A percentile compares a stretch with the other conserved stretches of the same genome.
These are phyloP conservation scores for Thymelicus sylvestris DNA, from an alignment of 2,888 invertebrate genomes.

Conservation along the genomic window DNA sequence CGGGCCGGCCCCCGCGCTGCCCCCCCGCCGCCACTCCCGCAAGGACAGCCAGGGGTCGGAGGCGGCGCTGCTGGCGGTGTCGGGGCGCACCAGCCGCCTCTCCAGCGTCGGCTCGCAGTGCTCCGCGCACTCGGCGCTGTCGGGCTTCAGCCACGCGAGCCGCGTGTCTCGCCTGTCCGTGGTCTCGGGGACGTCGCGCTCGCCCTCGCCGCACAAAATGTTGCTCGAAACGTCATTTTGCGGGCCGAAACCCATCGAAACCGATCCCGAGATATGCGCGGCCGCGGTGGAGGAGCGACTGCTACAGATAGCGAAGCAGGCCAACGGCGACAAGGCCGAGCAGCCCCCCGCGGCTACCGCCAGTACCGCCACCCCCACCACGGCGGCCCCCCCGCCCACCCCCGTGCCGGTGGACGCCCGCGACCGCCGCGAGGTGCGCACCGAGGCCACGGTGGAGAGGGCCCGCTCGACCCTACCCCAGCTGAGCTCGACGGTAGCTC, in stretches of 20 bases:
- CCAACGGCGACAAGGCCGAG: slow-evolving; percentile 32
- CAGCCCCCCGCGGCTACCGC: slow-evolving; percentile 17
- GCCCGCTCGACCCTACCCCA: slow-evolving; percentile 43
- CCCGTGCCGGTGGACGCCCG: slow-evolving; percentile 57
- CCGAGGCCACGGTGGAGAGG: slow-evolving; percentile 68
- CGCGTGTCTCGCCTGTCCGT: slow-evolving; percentile 73
- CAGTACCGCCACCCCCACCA: slow-evolving; percentile 30
- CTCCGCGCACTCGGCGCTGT: slow-evolving; percentile 83
- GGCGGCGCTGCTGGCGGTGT: slow-evolving; percentile 89
- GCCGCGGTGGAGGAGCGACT: slow-evolving; percentile 77
- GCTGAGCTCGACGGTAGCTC: slow-evolving; percentile 35
- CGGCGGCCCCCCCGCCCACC: slow-evolving; percentile 37
- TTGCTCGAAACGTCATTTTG: slow-evolving; percentile 95
- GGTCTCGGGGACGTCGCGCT: slow-evolving; percentile 81
- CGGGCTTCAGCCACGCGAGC: slow-evolving; percentile 63
- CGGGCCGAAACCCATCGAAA: slow-evolving; percentile 90
- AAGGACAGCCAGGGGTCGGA: slow-evolving; percentile 90
- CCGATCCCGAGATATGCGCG: slow-evolving; percentile 76
- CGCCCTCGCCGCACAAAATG: slow-evolving; percentile 96
- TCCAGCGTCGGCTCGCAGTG: slow-evolving; percentile 94
- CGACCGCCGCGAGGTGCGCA: slow-evolving; percentile 67
- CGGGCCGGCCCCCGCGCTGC: slow-evolving; percentile 68
- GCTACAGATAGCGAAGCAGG: slow-evolving; percentile 69
- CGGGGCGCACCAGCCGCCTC: slow-evolving; percentile 92
- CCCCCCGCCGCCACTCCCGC: slow-evolving; percentile 59